phyloP scores from a whole-genome alignment of 2,797 vertebrate species.

The Onychomys torridus region DNA sequence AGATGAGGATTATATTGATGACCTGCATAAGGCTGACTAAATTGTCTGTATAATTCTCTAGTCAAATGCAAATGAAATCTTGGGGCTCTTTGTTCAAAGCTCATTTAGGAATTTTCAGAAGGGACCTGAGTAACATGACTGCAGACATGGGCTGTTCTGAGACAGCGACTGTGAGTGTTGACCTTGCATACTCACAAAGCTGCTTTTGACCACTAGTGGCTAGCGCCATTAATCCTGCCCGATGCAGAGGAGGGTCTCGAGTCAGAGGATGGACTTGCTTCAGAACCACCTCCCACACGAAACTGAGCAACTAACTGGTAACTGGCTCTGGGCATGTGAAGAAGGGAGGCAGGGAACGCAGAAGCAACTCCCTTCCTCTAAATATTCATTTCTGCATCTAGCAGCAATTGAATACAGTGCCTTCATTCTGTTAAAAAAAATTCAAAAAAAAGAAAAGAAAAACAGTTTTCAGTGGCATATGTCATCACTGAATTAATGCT shows the following conservation, averaged over 20 bases:
- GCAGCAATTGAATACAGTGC: slow-evolving; percentile 61
- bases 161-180: background rate
- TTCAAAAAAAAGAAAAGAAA: slow-evolving; percentile 81
- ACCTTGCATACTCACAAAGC: background rate
- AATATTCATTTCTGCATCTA: slow-evolving; percentile 22
- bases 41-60: background rate
- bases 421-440: slow-evolving; percentile 77
- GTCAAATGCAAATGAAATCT: background rate
- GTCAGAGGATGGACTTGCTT: background rate
- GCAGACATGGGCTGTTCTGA: background rate
- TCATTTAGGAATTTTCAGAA: background rate
- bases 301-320: background rate
- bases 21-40: background rate
- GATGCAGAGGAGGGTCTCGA: background rate
- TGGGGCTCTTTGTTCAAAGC: background rate
- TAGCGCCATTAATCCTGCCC: background rate
- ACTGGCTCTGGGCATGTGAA: background rate
- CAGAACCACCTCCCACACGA: background rate
- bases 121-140: rapidly evolving
- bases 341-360: background rate
- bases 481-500: slow-evolving; percentile 90
- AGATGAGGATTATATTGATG: background rate
- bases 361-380: background rate
- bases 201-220: background rate
- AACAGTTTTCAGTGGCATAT: slow-evolving; percentile 91